Percentiles rank a stretch among this genome's conserved stretches.
These are phyloP conservation scores for Chlorops oryzae DNA, from an alignment of 1,140 invertebrate species.

Conservation along the genomic window DNA sequence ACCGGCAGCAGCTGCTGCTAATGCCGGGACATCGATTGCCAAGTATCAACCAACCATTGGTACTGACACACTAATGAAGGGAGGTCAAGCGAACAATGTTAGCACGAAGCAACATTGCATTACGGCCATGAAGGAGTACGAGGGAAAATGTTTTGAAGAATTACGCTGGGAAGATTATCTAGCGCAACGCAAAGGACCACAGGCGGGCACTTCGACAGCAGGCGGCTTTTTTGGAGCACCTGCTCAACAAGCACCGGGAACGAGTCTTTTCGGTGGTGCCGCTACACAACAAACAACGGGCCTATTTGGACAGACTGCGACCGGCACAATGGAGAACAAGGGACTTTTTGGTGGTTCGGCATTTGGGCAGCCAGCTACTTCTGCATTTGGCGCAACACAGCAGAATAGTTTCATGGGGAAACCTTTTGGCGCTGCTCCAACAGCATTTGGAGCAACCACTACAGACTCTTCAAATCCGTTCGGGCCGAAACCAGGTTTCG, in stretches of 20 bases:
- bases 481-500: conserved; percentile 45
- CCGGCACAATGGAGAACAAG: conserved; percentile 27
- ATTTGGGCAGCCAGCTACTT: conserved; percentile 43
- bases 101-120: conserved; percentile 92
- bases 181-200: conserved; percentile 75
- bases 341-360: conserved; percentile 33
- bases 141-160: conserved; percentile 89
- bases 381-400: conserved; percentile 45
- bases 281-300: conserved; percentile 33
- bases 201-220: conserved; percentile 35
- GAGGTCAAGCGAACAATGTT: conserved; percentile 73
- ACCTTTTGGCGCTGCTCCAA: conserved; percentile 54
- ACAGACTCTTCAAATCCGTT: conserved; percentile 49
- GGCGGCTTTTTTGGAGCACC: conserved; percentile 52
- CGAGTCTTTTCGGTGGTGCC: conserved; percentile 48
- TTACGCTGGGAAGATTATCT: conserved; percentile 88
- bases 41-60: conserved; percentile 85
- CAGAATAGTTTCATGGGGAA: conserved; percentile 39
- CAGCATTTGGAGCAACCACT: conserved; percentile 53
- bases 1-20: conserved; percentile 37
- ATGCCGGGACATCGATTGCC: conserved; percentile 64
- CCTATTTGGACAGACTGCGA: conserved; percentile 46
- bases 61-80: conserved; percentile 86
- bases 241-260: conserved; percentile 31
- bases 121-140: conserved; percentile 97